These are phyloP conservation scores for Leptodactylus fuscus DNA, from an alignment of 2,113 vertebrate genomes.

Conservation along the genomic window DNA sequence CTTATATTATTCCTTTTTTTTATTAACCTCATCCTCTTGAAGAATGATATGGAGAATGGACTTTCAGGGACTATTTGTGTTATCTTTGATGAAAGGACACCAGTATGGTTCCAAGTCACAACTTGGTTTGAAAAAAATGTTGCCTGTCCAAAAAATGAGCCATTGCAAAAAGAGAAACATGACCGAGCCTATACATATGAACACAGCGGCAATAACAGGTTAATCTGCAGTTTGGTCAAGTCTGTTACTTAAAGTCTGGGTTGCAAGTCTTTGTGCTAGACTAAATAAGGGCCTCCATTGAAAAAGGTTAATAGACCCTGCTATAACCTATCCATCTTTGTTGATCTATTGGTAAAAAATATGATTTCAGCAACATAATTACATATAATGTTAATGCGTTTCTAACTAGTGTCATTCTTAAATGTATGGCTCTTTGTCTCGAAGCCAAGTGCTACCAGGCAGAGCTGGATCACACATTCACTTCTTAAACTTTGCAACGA, in stretches of 20 bases:
- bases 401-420: conserved; percentile 13
- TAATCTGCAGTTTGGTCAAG: not conserved
- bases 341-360: conserved; percentile 14
- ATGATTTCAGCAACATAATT: conserved; percentile 7
- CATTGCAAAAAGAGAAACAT: not conserved
- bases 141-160: not conserved
- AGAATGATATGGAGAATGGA: no score
- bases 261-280: not conserved
- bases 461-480: conserved; percentile 30
- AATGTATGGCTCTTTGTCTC: conserved; percentile 38
- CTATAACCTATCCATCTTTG: not conserved
- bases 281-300: not conserved
- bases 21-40: no score
- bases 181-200: not conserved
- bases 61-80: no score
- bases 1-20: no score
- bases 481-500: conserved; percentile 63
- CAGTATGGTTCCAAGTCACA: not conserved
- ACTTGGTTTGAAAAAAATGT: not conserved
- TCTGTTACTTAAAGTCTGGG: not conserved
- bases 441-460: conserved; percentile 9
- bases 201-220: not conserved
- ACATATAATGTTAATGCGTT: conserved; percentile 14
- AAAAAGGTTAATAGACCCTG: conserved; percentile 18
- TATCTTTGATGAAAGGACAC: no score